phyloP scores from a whole-genome alignment of 2,797 vertebrate genomes.

The Sitta carolinensis region DNA sequence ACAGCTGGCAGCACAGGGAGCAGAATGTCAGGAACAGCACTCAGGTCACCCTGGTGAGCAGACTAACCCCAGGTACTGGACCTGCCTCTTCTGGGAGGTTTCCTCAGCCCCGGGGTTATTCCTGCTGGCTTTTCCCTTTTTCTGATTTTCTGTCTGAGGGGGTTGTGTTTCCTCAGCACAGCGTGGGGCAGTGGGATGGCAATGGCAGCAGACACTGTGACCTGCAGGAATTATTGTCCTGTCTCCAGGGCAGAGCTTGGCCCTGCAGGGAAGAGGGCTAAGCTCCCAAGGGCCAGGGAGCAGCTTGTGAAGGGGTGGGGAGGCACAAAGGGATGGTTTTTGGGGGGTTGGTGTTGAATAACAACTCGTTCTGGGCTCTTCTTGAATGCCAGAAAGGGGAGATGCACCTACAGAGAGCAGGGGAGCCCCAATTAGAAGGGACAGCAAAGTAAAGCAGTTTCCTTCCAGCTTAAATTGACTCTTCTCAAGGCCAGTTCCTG shows the following conservation, averaged over 20 bases:
- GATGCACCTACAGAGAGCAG: neutral
- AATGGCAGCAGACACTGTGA: neutral
- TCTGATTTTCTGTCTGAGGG: neutral
- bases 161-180: neutral
- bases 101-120: neutral
- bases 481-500: neutral
- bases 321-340: neutral
- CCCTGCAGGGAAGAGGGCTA: rapidly evolving
- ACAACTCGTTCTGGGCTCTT: neutral
- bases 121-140: neutral
- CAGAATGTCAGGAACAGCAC: neutral
- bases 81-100: neutral
- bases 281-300: neutral
- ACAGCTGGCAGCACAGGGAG: neutral
- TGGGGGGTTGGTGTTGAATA: neutral
- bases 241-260: neutral
- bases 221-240: neutral
- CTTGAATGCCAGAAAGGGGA: neutral
- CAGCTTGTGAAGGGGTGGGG: neutral
- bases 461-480: neutral
- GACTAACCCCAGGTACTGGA: neutral
- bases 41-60: neutral
- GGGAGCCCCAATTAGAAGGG: neutral
- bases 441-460: neutral
- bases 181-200: neutral